Conservation (phyloP, 1,140 invertebrate genomes). For the Phymorhynchus buccinoides region DNA sequence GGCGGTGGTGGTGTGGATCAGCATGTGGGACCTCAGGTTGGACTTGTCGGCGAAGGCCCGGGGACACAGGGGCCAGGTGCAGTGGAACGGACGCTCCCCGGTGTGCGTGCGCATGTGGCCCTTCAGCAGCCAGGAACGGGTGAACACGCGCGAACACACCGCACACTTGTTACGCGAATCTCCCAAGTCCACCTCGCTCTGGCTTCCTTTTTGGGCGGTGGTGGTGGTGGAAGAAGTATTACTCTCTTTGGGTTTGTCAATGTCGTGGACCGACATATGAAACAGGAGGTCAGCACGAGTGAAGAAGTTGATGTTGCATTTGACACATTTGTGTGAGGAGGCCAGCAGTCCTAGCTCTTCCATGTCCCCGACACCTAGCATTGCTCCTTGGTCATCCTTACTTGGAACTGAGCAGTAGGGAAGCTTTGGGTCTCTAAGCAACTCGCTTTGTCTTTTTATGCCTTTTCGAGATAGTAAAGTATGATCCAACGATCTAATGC, state of each 20-base stretch:
- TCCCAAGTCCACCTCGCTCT: conserved; percentile 13
- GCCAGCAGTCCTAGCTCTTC: neutral
- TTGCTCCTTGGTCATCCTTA: neutral
- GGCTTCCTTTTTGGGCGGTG: neutral
- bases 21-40: conserved; percentile 98
- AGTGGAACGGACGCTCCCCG: conserved; percentile 96
- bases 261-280: neutral
- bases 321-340: neutral
- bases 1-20: conserved; percentile 95
- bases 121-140: conserved; percentile 94
- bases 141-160: conserved; percentile 95
- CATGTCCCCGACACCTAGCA: neutral
- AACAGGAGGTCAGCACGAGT: neutral
- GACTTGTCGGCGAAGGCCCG: conserved; percentile 87
- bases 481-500: neutral
- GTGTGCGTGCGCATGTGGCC: conserved; percentile 97
- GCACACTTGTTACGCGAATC: conserved; percentile 83
- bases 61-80: conserved; percentile 91
- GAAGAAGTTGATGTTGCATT: neutral
- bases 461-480: neutral
- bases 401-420: neutral
- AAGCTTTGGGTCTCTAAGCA: neutral
- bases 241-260: neutral
- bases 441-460: neutral
- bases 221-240: neutral